These are phyloP conservation scores for Xyrauchen texanus DNA, from an alignment of 2,113 vertebrate species.

Conservation along the genomic window DNA sequence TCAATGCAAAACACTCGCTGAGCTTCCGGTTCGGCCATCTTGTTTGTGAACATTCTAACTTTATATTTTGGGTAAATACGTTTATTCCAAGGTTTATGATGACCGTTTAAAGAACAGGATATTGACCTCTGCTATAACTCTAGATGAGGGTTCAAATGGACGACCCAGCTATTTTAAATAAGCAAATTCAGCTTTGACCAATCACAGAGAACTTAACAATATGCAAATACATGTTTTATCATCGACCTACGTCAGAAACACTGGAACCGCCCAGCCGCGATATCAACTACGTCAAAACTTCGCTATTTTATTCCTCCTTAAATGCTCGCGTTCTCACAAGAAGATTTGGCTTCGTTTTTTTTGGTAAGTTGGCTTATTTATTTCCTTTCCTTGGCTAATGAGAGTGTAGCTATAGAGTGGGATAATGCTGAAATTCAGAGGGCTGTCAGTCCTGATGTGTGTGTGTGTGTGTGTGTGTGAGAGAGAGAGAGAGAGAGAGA, in stretches of 20 bases:
- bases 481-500: slow-evolving; percentile 39
- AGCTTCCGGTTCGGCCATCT: slow-evolving; percentile 74
- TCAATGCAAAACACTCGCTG: slow-evolving; percentile 67
- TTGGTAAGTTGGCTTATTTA: slow-evolving; percentile 65
- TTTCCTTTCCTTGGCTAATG: not conserved
- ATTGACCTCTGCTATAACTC: not conserved
- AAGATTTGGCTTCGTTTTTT: slow-evolving; percentile 48
- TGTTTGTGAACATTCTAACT: slow-evolving; percentile 63
- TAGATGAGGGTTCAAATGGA: not conserved
- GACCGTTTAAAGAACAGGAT: not conserved
- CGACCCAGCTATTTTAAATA: slow-evolving; percentile 1
- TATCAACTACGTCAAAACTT: slow-evolving; percentile 73
- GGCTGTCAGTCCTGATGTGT: slow-evolving; percentile 70
- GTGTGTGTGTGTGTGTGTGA: too few relatives aligned
- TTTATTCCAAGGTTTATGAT: not conserved
- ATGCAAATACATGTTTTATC: slow-evolving; percentile 73
- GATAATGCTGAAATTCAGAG: slow-evolving; percentile 53
- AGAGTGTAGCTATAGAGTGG: slow-evolving; percentile 15
- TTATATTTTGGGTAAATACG: not conserved
- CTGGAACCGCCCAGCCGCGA: slow-evolving; percentile 74
- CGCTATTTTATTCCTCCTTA: slow-evolving; percentile 55
- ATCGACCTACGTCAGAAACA: slow-evolving; percentile 68
- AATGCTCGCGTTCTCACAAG: slow-evolving; percentile 35
- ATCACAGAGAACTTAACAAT: slow-evolving; percentile 68
- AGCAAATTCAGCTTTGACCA: slow-evolving; percentile 59